A percentile compares a stretch with the other conserved stretches of the same genome.
phyloP scores from a whole-genome alignment of 2,113 vertebrate genomes.

The Numenius arquata region DNA sequence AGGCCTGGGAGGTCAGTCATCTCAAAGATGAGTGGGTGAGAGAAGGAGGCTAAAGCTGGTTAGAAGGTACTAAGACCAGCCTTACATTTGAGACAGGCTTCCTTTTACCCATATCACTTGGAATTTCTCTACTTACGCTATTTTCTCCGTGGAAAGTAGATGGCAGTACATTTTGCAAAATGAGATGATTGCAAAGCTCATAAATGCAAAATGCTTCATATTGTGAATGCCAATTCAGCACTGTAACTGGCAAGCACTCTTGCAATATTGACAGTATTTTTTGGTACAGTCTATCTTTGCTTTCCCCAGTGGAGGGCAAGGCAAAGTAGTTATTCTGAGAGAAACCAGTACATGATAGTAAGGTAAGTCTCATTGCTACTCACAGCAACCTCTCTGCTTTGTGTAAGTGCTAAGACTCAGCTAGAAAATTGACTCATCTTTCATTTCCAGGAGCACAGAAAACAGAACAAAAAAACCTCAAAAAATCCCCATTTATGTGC shows the following conservation, averaged over 20 bases:
- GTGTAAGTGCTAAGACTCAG: neutral
- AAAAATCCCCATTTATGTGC: neutral
- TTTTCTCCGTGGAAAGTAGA: neutral
- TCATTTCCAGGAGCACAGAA: neutral
- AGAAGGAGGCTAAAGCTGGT: neutral
- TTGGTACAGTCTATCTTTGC: neutral
- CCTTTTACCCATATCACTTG: neutral
- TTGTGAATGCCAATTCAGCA: neutral
- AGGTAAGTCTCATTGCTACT: neutral
- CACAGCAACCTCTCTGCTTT: neutral
- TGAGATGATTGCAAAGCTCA: neutral
- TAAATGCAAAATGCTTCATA: neutral
- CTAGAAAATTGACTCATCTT: constrained; percentile 11
- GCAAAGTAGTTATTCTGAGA: neutral
- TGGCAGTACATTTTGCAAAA: neutral
- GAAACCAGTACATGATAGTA: neutral
- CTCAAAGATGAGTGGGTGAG: neutral
- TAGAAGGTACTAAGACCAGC: neutral
- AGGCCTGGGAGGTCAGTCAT: neutral
- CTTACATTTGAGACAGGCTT: neutral
- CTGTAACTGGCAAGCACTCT: neutral
- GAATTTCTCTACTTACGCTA: neutral
- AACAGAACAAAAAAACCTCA: neutral
- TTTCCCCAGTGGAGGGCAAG: neutral
- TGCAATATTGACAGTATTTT: neutral